Base-by-base conservation (phyloP, 2,113 vertebrate species). In the Odocoileus virginianus region DNA sequence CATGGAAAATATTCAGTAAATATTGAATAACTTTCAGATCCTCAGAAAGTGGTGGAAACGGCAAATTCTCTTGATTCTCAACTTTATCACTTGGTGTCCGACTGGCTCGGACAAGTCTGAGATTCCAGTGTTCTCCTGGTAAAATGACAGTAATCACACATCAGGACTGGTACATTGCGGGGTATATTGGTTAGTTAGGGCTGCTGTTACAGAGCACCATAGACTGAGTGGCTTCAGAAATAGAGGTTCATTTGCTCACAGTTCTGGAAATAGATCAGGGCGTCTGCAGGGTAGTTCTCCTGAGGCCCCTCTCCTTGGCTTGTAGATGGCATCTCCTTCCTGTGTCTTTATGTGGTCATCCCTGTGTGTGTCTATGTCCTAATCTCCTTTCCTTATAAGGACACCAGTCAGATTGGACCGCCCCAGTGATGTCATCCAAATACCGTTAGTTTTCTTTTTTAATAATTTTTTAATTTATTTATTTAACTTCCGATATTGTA, bases 111-210 rank as follows among this genome's bases (percentile, higher is more conserved):
- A 28, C 12, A 45, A 4, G 5, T 21, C n/a, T 86, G 30, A 16
- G 30, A 30, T 67, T 28, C 11, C 4, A 1, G 6, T 85, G n/a
- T 89, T 86, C 43, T 82, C 30, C 0, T 25, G 25, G 11, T 60
- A 76, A 55, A 74, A 52, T 52, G 52, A 28, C 9, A 19, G 0
- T 55, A 10, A 15, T 45, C 8, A 3, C 1, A 0, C 14, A 28
- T 43, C 6, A 15, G 33, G 89, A 23, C 45, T 9, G 40, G 60
- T 36, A 33, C 8, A 14, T 90, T 23, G 7, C 0, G 1, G 13
- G 15, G 7, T 9, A 0, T 16, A 0, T 25, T 43, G 25, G 3
- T 67, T 85, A 28, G 7, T 27, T 61, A 71, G 55, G 21, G 27
- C 30, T 1, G 0, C 50, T 4, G 2, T 47, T 13, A 21, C 78